Base-by-base conservation (phyloP, 2,113 vertebrate species). In the Tiliqua scincoides region DNA sequence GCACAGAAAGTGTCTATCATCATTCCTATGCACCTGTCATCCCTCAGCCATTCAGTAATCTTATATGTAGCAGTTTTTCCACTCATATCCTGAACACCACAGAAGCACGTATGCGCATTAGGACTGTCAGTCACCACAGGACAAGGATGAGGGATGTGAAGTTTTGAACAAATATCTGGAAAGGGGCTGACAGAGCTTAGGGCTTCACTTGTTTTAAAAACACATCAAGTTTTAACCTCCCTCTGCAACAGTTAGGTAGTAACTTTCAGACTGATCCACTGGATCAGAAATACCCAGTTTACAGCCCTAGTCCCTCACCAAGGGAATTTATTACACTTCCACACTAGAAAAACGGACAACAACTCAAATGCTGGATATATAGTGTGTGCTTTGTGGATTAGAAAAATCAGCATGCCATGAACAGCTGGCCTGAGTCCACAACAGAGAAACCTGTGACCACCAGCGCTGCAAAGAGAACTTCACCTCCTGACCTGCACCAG, bases 11-110 rank as follows among this genome's bases (percentile, higher is more conserved):
- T 1, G 0, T 61, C 52, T 1, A 57, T 67, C 0, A 0, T 0
- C 4, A 61, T 3, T 0, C 57, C 75, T 0, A 0, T 0, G 15
- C 93, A 94, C 89, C 93, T 95, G 94, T 86, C 85, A 40, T 2
- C 62, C 76, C 80, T 86, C 77, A 74, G 93, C 88, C 78, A 73
- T 32, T 62, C 85, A n/a, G 94, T 90, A 93, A 94, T 78, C 84
- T 0, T 59, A 94, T 0, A 91, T 79, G 0, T 0, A n/a, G 72
- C 86, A 78, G 83, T 62, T 18, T 57, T 1, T 0, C 88, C 0
- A 0, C 80, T 89, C 57, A 9, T 91, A 90, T 95, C 94, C 95
- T 94, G 25, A 7, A 81, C 75, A 70, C 81, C 0, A 43, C 4
- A 54, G 78, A 92, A 78, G 25, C 21, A 15, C 79, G 79, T 75